These are phyloP conservation scores for Perodicticus potto DNA, from an alignment of 2,797 vertebrate genomes.

Conservation along the genomic window DNA sequence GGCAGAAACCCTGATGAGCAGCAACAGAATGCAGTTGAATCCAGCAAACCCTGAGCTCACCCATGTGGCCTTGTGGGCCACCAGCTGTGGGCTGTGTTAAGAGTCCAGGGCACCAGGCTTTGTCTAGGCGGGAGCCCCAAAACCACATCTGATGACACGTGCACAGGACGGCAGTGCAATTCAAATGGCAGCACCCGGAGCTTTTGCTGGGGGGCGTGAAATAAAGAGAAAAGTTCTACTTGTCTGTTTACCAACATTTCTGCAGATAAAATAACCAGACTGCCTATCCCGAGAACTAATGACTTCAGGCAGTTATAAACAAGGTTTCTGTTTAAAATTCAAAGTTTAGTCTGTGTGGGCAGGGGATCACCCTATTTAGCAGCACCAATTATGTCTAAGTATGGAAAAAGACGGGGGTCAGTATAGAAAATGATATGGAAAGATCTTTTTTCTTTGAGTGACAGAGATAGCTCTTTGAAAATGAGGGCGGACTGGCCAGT, in stretches of 20 bases:
- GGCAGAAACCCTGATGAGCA: slow-evolving; percentile 72
- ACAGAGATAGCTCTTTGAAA: slow-evolving; percentile 7
- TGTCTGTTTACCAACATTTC: slow-evolving; percentile 11
- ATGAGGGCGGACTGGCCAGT: neutral
- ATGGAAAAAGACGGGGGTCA: slow-evolving; percentile 72
- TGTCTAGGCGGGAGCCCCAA: neutral
- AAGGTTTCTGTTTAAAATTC: slow-evolving; percentile 63
- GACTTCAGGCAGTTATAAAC: slow-evolving; percentile 66
- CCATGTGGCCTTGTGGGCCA: slow-evolving; percentile 23
- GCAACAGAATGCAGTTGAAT: neutral
- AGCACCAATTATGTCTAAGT: slow-evolving; percentile 78
- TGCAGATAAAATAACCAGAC: slow-evolving; percentile 60
- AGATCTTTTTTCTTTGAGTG: slow-evolving; percentile 20
- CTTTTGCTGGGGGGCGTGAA: neutral
- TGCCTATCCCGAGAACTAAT: slow-evolving; percentile 57
- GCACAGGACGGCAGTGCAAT: neutral
- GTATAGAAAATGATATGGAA: slow-evolving; percentile 65
- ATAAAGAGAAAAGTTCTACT: slow-evolving; percentile 42
- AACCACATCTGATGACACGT: neutral
- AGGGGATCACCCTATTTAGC: slow-evolving; percentile 67
- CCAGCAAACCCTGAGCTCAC: neutral
- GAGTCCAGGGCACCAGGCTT: neutral
- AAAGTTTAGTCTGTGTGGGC: slow-evolving; percentile 52
- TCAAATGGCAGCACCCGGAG: slow-evolving; percentile 55
- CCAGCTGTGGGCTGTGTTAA: neutral